Conservation (phyloP, 2,113 vertebrate genomes). For the Diphyllodes magnificus region DNA sequence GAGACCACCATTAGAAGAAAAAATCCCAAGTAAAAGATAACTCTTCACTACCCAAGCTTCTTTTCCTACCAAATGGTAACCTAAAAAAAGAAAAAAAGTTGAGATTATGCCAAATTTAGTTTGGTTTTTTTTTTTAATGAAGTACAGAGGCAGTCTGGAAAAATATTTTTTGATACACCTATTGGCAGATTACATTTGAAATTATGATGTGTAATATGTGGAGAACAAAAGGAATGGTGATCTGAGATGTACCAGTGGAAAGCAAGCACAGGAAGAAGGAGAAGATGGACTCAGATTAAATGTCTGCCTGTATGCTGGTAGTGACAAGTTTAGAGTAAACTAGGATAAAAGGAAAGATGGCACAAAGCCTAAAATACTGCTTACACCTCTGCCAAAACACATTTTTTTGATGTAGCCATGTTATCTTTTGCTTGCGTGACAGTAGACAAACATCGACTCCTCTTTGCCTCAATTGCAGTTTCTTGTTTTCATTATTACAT, state of each 20-base stretch:
- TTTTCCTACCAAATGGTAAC: background rate
- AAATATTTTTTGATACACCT: background rate
- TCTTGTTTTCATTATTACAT: background rate
- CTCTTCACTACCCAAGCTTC: background rate
- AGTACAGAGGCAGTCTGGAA: background rate
- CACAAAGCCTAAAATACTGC: background rate
- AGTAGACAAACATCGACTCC: background rate
- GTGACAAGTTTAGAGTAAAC: background rate
- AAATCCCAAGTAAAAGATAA: background rate
- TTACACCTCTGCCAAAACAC: background rate
- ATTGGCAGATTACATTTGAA: background rate
- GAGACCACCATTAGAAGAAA: background rate
- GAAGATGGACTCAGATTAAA: background rate
- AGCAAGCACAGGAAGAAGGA: background rate
- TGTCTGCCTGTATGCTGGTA: background rate
- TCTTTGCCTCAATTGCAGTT: background rate
- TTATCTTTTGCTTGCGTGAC: background rate
- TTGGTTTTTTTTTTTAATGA: background rate
- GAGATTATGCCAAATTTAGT: background rate
- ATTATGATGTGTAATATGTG: background rate
- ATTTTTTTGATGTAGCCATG: background rate
- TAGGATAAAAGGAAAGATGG: background rate
- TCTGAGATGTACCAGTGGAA: background rate
- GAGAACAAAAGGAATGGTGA: background rate
- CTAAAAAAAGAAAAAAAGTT: background rate